These are phyloP conservation scores for Myiotriccus ornatus DNA, from an alignment of 2,797 vertebrate genomes.

Conservation along the genomic window DNA sequence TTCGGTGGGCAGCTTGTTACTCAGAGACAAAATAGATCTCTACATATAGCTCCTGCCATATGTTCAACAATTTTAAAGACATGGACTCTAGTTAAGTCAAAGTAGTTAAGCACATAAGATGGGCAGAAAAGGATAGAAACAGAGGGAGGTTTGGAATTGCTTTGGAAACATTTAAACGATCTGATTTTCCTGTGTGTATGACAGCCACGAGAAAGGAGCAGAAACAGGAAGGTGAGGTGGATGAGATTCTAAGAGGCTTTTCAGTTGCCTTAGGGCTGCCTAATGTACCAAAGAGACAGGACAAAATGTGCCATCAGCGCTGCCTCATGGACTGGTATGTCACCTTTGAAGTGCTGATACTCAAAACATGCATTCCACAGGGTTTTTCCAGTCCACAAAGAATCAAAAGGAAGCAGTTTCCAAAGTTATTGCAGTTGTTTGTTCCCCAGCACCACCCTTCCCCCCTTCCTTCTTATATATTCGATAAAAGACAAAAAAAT, in stretches of 20 bases:
- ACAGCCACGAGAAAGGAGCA: not conserved
- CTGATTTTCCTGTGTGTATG: not conserved
- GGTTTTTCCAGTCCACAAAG: not conserved
- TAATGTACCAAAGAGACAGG: constrained; percentile 9
- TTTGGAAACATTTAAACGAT: not conserved
- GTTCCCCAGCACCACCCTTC: too few species aligned
- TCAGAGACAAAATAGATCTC: not conserved
- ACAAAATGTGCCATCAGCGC: constrained; percentile 35
- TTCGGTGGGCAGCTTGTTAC: not conserved
- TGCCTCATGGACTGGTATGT: not conserved
- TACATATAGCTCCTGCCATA: not conserved
- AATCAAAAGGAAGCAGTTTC: not conserved
- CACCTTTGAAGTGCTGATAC: not conserved
- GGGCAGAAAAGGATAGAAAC: not conserved
- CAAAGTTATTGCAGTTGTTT: not conserved
- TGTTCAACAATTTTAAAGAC: not conserved
- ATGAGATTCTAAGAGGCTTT: not conserved
- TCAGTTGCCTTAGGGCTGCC: constrained; percentile 36
- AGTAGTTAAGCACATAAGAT: not conserved
- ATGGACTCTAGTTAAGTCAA: not conserved
- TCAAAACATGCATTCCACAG: not conserved
- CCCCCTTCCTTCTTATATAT: not conserved
- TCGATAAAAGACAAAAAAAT: not conserved
- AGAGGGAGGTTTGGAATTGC: not conserved
- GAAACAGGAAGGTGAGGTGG: not conserved